Evolutionary conservation across 2,888 invertebrate genomes (phyloP), one percentile per base, ranked within the genome.

Genomic region (Laspeyria flexula): DNA sequence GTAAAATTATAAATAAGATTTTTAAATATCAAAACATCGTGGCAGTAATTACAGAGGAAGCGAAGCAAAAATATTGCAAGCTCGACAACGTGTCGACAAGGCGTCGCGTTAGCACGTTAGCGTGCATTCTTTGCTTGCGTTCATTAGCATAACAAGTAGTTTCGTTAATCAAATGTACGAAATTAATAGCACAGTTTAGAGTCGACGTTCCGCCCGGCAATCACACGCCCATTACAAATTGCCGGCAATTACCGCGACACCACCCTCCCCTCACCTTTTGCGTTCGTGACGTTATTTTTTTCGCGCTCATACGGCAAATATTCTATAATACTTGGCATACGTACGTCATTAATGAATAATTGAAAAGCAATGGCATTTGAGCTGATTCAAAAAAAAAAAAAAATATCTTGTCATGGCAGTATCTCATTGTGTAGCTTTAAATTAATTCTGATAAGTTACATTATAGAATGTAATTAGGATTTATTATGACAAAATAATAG

Each of bases 121-220:
- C 89, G 83, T 88, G 89, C 90, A 90, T 91, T 92, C 90, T 90
- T 92, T 88, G 79, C 79, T 77, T 79, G 82, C 85, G 84, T 88
- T 89, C 89, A 91, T 92, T 91, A 88, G 75, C 89, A 91, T 91
- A 92, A 91, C 90, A 90, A 90, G 90, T 90, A 90, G 89, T 91
- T 91, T 87, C 90, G 90, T 91, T 91, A 90, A 92, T 91, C 90
- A 92, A 92, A 92, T 91, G 90, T 90, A 91, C 89, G 85, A 90
- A 91, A 91, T 91, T 91, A 92, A 92, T 90, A 86, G 91, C 85
- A 81, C 82, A 89, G 90, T 89, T 91, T 91, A 90, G 88, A 88
- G 82, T 77, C 84, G 79, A 82, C 88, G 88, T 88, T 85, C 84
- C 88, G 80, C 85, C 83, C 82, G 82, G 87, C 89, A 90, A 90